Conservation (phyloP, 2,113 vertebrate species). For the Alethe castanea region DNA sequence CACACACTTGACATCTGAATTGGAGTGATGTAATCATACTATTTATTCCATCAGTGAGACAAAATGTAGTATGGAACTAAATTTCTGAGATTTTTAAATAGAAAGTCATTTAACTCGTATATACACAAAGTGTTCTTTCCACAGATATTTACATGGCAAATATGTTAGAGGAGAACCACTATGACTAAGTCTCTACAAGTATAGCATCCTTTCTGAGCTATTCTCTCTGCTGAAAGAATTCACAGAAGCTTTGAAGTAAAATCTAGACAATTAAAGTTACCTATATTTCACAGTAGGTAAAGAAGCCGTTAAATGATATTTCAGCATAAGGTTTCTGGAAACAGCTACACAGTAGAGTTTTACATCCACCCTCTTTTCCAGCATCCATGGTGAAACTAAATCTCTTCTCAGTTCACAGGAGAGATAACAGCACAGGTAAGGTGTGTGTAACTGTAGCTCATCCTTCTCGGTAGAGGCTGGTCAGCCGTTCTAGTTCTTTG, state of each 20-base stretch:
- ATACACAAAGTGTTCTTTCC: conserved; percentile 72
- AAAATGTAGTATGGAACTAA: conserved; percentile 71
- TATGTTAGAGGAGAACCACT: conserved; percentile 69
- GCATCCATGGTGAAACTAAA: conserved; percentile 67
- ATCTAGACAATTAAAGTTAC: conserved; percentile 71
- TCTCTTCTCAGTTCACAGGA: conserved; percentile 67
- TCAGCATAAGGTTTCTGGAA: conserved; percentile 73
- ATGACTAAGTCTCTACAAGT: conserved; percentile 69
- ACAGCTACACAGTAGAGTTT: conserved; percentile 73
- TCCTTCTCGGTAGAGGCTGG: conserved; percentile 88
- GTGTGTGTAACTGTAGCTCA: conserved; percentile 61
- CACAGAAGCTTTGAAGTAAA: conserved; percentile 69
- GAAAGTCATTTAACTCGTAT: conserved; percentile 70
- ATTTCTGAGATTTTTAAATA: conserved; percentile 72
- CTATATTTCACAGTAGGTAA: conserved; percentile 74
- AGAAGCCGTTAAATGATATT: conserved; percentile 70
- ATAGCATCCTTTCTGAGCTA: conserved; percentile 63
- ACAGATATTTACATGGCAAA: conserved; percentile 77
- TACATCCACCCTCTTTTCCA: conserved; percentile 67
- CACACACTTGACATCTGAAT: conserved; percentile 69
- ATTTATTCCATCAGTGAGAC: conserved; percentile 72
- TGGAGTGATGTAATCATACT: conserved; percentile 64
- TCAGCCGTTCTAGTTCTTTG: conserved; percentile 92
- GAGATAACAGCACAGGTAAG: conserved; percentile 15
- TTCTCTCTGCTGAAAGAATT: conserved; percentile 71